These are phyloP conservation scores for Entomobrya proxima DNA, from an alignment of 2,888 invertebrate species.

Conservation along the genomic window DNA sequence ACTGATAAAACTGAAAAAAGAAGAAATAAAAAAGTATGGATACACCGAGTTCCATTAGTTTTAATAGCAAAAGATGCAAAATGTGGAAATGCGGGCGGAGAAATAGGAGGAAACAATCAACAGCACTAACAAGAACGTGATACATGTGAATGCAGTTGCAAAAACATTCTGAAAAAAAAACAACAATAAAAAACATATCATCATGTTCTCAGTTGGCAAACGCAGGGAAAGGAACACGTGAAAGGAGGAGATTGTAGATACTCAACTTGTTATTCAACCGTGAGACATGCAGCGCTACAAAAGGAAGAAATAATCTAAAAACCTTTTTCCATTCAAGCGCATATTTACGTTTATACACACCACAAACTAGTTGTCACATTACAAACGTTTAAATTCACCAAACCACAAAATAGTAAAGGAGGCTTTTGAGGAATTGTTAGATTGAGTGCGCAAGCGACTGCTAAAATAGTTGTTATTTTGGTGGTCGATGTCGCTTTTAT, in stretches of 20 bases:
- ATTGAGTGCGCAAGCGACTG: no score
- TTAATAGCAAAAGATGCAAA: not conserved
- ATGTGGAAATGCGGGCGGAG: conserved; percentile 1
- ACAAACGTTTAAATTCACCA: no score
- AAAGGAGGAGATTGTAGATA: not conserved
- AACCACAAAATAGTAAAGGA: no score
- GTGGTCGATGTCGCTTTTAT: no score
- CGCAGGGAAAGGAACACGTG: not conserved
- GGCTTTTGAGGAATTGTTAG: no score
- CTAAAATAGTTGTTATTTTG: no score
- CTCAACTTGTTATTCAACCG: not conserved
- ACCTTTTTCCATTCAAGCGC: no score
- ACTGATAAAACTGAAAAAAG: not conserved
- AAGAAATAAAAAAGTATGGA: not conserved
- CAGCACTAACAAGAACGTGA: conserved; percentile 19
- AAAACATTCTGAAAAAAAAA: not conserved
- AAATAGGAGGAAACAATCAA: conserved; percentile 13
- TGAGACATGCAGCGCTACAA: not conserved
- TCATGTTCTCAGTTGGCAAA: not conserved
- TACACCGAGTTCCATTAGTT: not conserved
- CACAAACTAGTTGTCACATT: no score
- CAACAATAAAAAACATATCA: conserved; percentile 4
- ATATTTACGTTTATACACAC: no score
- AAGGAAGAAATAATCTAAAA: not conserved
- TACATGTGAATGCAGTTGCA: not conserved